Base-by-base conservation (phyloP, 2,888 invertebrate genomes). In the Synanthedon myopaeformis region DNA sequence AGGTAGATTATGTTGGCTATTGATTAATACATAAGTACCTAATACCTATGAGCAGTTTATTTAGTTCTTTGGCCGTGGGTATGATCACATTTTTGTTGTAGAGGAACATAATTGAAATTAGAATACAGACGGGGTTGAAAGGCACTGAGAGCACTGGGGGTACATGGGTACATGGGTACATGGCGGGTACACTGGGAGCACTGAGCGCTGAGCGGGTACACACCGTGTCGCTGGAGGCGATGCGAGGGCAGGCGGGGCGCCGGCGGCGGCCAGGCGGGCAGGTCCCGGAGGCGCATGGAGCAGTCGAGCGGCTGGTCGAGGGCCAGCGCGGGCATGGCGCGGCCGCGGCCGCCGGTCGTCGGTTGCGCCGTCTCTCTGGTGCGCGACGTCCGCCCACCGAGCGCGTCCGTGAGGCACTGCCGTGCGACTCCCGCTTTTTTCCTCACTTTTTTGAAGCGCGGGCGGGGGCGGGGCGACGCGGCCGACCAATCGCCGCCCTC, bases 291-390 rank as follows among this genome's bases (percentile, higher is more conserved):
- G 76, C 84, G 82, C 89, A 92, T 92, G 76, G 92, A 92, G 84
- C 92, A 93, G 88, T 93, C 93, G 67, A 92, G 88, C 64, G 92
- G 92, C 82, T 92, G 92, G 75, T 82, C 77, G 89, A 89, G 88
- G 65, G 90, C 90, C 76, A 91, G 88, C 90, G 90, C 91, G 79
- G 91, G 91, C 89, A 91, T 90, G 70, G 88, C 89, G 78, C 87
- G 83, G 78, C 80, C 79, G 79, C 78, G 76, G 79, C 78, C 89
- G 89, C 90, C 85, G 89, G 89, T 88, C 77, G 76, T 70, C 69
- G 75, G 77, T 73, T 76, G 80, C 81, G 81, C 81, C 83, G 84
- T 80, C 71, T 74, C 76, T 71, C 69, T 64, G 68, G 69, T 63
- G 60, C 59, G 58, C 64, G 67, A 69, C 70, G 79, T 78, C 77